Base-by-base conservation (phyloP, 2,797 vertebrate species). In the Thaleichthys pacificus region DNA sequence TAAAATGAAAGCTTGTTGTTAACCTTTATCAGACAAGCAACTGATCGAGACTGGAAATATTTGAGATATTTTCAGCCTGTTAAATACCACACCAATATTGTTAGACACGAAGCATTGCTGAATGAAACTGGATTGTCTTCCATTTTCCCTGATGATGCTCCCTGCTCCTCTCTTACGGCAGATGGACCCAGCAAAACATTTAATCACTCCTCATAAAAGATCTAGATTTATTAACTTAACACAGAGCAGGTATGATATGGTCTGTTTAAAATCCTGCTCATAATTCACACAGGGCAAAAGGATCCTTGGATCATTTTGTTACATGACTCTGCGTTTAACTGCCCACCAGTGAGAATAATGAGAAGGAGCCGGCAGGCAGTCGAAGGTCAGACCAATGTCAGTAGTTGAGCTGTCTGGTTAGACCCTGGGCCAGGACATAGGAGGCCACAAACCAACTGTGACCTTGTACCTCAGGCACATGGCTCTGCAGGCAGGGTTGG, bases 331-430 rank as follows among this genome's bases (percentile, higher is more conserved):
- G 72, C 69, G 80, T 82, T 86, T 81, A 84, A 87, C 77, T 87
- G 82, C 85, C 84, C 71, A 82, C 74, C 70, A 76, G 78, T 78
- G 72, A 49, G 69, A 77, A 12, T 12, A 47, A 47, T 47, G 75
- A 61, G 15, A 63, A 57, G 57, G 54, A 85, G 79, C 77, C 71
- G 78, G 78, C 64, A 62, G 73, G 77, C 82, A 57, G 28, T 0
- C 32, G 82, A 87, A 90, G 85, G 85, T 87, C 87, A 84, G 65
- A 64, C 82, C 82, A 86, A 88, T 84, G 88, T 87, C 80, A 87
- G 77, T 74, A 0, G 68, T 68, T 1, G 69, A 82, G 77, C 60
- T 49, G 81, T 71, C 81, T 81, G 77, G 79, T 79, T 77, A 83
- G 75, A 75, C 76, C 78, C 68, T 75, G 19, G 17, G 75, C 73